Evolutionary conservation across 64 coral and sea anemone species (phyloP).

Genomic region (Acropora tenuis): DNA sequence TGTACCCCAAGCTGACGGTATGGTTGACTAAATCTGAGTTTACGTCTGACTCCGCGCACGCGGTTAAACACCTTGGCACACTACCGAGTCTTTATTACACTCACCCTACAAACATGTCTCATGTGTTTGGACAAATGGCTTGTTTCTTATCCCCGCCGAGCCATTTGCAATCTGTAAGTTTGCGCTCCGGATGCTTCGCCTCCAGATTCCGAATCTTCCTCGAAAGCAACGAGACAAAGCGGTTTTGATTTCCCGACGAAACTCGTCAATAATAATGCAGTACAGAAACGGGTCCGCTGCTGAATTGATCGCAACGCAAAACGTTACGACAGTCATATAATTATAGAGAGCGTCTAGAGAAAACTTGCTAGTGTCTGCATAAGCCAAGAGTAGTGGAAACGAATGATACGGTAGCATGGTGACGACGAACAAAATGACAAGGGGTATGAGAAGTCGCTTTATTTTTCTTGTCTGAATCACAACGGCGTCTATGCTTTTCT

Average conservation of each 20-base stretch:
- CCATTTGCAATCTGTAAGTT: neutral
- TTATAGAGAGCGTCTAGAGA: neutral
- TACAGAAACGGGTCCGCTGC: conserved; percentile 57
- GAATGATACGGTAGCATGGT: conserved; percentile 55
- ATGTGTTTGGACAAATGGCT: too few relatives aligned
- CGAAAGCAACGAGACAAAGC: neutral
- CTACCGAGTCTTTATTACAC: too few relatives aligned
- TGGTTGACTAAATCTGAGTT: too few relatives aligned
- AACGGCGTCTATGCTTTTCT: conserved; percentile 14
- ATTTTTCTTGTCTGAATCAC: conserved; percentile 58
- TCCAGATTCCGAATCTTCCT: neutral
- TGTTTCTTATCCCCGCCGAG: too few relatives aligned
- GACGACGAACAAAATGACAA: conserved; percentile 39
- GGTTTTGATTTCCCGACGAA: conserved; percentile 13
- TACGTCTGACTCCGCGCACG: too few relatives aligned
- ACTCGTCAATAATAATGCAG: conserved; percentile 48
- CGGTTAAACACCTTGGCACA: too few relatives aligned
- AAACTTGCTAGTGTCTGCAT: neutral
- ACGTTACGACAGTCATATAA: neutral
- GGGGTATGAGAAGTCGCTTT: conserved; percentile 47
- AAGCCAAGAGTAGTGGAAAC: neutral
- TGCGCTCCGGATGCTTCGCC: neutral
- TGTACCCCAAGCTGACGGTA: too few relatives aligned
- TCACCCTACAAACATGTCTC: too few relatives aligned
- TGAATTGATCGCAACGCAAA: conserved; percentile 20